Evolutionary conservation across 2,797 vertebrate species (phyloP).

Genomic region (Sebastes oblongus): DNA sequence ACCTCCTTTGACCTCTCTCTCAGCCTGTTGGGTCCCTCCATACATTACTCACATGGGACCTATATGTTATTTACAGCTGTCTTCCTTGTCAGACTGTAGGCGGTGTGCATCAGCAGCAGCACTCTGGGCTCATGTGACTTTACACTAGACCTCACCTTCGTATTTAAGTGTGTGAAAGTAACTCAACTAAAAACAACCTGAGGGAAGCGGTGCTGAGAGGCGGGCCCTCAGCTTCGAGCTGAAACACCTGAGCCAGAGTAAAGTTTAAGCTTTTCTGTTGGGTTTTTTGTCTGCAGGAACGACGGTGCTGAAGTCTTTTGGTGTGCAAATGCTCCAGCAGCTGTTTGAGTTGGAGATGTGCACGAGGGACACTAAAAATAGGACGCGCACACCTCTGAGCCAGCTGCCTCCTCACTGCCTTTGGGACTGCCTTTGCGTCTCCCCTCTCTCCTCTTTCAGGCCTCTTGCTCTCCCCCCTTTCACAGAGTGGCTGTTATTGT

Average conservation of each 20-base stretch:
- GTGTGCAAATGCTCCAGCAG: slow-evolving; percentile 73
- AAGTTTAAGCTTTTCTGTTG: slow-evolving; percentile 33
- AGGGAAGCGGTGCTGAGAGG: not conserved
- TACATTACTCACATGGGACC: slow-evolving; percentile 55
- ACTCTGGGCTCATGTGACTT: slow-evolving; percentile 46
- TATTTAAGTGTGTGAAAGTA: slow-evolving; percentile 15
- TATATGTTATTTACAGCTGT: slow-evolving; percentile 49
- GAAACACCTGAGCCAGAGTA: slow-evolving; percentile 47
- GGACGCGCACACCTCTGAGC: slow-evolving; percentile 74
- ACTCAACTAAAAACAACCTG: slow-evolving; percentile 24
- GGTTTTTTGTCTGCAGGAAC: slow-evolving; percentile 26
- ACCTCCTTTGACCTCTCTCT: slow-evolving; percentile 45
- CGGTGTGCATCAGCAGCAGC: slow-evolving; percentile 26
- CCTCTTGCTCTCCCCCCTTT: slow-evolving; percentile 25
- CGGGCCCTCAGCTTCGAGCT: slow-evolving; percentile 9
- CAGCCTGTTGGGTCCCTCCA: slow-evolving; percentile 18
- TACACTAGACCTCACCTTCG: slow-evolving; percentile 35
- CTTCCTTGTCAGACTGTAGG: slow-evolving; percentile 51
- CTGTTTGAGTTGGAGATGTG: slow-evolving; percentile 75
- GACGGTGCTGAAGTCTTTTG: slow-evolving; percentile 34
- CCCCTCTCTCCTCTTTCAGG: slow-evolving; percentile 47
- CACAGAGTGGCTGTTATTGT: slow-evolving; percentile 15
- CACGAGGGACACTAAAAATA: slow-evolving; percentile 81
- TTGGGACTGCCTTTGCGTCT: slow-evolving; percentile 64
- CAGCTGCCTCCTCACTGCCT: slow-evolving; percentile 79